phyloP scores from a whole-genome alignment of 2,797 vertebrate genomes.

The Astyanax mexicanus region DNA sequence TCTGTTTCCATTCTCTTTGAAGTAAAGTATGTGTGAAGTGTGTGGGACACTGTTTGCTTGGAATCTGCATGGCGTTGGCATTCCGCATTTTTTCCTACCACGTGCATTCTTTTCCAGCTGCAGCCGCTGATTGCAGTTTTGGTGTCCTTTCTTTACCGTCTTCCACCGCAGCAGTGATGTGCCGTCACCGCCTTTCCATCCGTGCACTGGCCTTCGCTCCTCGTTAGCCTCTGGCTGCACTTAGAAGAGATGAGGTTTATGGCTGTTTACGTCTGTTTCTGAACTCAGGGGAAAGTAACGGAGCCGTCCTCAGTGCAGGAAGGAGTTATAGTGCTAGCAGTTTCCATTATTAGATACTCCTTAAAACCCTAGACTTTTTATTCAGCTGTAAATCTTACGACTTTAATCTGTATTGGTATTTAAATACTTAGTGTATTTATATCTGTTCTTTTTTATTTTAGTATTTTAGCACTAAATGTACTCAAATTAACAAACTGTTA shows the following conservation, averaged over 20 bases:
- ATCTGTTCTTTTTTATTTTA: no score
- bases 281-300: not conserved
- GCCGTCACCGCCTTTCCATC: slow-evolving; percentile 49
- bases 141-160: slow-evolving; percentile 37
- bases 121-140: slow-evolving; percentile 19
- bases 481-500: no score
- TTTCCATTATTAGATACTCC: not conserved
- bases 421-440: no score
- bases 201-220: slow-evolving; percentile 27
- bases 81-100: slow-evolving; percentile 48
- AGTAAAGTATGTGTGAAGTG: slow-evolving; percentile 14
- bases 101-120: slow-evolving; percentile 56
- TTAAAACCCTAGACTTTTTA: no score
- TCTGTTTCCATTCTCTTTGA: not conserved
- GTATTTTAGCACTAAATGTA: no score
- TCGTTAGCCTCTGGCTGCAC: slow-evolving; percentile 24
- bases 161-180: slow-evolving; percentile 41
- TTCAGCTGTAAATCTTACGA: not conserved
- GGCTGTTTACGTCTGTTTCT: slow-evolving; percentile 16
- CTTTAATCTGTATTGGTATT: no score
- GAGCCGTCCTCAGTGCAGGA: not conserved
- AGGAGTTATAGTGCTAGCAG: not conserved
- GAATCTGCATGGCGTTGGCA: not conserved
- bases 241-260: slow-evolving; percentile 43
- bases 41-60: slow-evolving; percentile 28